A percentile compares a stretch with the other conserved stretches of the same genome.
Evolutionary conservation across 2,888 invertebrate species (phyloP).

Genomic region (Allygus modestus): DNA sequence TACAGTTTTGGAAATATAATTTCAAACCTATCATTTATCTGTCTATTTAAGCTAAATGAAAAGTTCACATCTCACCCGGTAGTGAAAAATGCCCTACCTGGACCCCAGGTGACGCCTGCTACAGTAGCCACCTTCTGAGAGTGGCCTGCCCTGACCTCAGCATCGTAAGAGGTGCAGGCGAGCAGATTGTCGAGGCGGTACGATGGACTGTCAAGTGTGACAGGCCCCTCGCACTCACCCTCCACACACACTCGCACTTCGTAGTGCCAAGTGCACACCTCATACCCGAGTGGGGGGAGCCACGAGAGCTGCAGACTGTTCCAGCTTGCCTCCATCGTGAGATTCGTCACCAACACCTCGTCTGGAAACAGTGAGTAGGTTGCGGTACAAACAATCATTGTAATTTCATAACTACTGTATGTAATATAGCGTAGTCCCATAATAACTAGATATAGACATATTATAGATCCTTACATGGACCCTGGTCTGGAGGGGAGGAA

Average conservation of each 20-base stretch:
- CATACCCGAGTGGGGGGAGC: not conserved
- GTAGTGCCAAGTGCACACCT: conserved; percentile 2
- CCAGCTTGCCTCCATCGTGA: not conserved
- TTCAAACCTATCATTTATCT: too few relatives aligned
- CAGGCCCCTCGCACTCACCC: not conserved
- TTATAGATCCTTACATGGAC: too few relatives aligned
- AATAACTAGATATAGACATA: too few relatives aligned
- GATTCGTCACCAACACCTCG: not conserved
- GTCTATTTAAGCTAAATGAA: too few relatives aligned
- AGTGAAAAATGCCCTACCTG: not conserved
- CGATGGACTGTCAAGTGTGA: not conserved
- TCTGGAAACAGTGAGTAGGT: too few relatives aligned
- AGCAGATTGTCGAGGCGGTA: not conserved
- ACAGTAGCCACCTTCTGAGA: not conserved
- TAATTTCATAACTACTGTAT: too few relatives aligned
- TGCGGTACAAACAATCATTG: too few relatives aligned
- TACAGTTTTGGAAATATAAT: too few relatives aligned
- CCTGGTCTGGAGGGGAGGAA: too few relatives aligned
- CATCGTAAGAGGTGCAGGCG: not conserved
- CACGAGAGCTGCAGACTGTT: not conserved
- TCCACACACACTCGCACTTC: not conserved
- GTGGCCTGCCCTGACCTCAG: not conserved
- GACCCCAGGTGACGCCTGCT: not conserved
- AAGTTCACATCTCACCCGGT: not conserved
- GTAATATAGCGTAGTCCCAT: too few relatives aligned